Evolutionary conservation across 1,140 invertebrate species (phyloP).

Genomic region (Cherax quadricarinatus): DNA sequence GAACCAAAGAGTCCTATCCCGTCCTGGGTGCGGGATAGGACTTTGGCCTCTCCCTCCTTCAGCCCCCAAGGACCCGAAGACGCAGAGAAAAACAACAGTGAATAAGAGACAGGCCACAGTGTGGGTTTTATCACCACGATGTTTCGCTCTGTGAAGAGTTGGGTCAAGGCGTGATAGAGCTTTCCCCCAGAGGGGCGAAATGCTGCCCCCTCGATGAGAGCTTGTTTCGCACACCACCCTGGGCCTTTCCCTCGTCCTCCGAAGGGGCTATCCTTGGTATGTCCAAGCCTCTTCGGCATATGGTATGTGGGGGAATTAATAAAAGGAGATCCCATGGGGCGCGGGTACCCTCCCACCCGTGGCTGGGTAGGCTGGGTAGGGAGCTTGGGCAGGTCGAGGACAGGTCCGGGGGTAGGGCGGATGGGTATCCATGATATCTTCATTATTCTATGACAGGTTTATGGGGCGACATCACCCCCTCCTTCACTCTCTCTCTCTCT

Average conservation of each 20-base stretch:
- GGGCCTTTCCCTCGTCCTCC: conserved; percentile 29
- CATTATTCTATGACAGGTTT: conserved; percentile 66
- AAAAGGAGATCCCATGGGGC: conserved; percentile 60
- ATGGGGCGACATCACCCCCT: not conserved
- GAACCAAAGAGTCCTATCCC: no score
- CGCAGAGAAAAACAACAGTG: no score
- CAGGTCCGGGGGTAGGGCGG: no score
- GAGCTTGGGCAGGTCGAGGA: not conserved
- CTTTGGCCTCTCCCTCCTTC: no score
- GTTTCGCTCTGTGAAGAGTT: no score
- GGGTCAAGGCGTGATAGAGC: no score
- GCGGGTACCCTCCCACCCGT: not conserved
- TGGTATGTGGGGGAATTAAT: conserved; percentile 71
- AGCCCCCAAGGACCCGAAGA: no score
- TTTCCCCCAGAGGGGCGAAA: no score
- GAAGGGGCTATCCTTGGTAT: not conserved
- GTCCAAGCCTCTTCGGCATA: conserved; percentile 46
- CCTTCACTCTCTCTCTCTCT: not conserved
- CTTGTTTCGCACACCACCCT: conserved; percentile 1
- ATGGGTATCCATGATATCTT: conserved; percentile 47
- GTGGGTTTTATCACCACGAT: no score
- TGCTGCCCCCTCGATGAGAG: no score
- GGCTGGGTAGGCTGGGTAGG: not conserved
- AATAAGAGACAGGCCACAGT: no score
- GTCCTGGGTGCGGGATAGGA: no score